Conservation (phyloP, 2,113 vertebrate genomes). For the Pontoporia blainvillei region DNA sequence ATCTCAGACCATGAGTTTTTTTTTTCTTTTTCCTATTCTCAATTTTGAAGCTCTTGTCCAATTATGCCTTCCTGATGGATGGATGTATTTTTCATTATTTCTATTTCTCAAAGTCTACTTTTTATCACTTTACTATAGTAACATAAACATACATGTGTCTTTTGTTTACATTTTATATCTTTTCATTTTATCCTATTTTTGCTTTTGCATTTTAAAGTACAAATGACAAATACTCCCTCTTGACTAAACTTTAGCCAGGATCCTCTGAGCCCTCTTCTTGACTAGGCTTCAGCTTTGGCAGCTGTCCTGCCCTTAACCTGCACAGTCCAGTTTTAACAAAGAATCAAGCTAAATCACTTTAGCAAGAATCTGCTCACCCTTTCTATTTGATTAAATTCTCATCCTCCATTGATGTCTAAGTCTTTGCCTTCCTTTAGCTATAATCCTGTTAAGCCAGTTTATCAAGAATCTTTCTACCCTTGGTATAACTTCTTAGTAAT, state of each 20-base stretch:
- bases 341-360: neutral
- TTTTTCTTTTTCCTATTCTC: neutral
- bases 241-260: neutral
- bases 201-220: neutral
- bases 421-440: neutral
- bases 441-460: neutral
- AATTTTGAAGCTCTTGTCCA: neutral
- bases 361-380: neutral
- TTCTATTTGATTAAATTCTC: neutral
- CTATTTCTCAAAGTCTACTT: neutral
- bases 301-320: neutral
- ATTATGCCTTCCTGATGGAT: neutral
- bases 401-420: neutral
- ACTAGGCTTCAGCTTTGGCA: neutral
- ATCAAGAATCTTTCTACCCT: neutral
- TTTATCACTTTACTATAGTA: neutral
- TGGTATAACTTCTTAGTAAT: neutral
- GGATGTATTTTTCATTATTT: neutral
- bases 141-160: neutral
- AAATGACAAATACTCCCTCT: neutral
- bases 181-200: neutral
- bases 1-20: neutral
- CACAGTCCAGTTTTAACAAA: neutral
- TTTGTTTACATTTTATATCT: neutral
- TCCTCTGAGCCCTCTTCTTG: neutral